Evolutionary conservation across 1,140 invertebrate genomes (phyloP).

Genomic region (Plectus sambesii): DNA sequence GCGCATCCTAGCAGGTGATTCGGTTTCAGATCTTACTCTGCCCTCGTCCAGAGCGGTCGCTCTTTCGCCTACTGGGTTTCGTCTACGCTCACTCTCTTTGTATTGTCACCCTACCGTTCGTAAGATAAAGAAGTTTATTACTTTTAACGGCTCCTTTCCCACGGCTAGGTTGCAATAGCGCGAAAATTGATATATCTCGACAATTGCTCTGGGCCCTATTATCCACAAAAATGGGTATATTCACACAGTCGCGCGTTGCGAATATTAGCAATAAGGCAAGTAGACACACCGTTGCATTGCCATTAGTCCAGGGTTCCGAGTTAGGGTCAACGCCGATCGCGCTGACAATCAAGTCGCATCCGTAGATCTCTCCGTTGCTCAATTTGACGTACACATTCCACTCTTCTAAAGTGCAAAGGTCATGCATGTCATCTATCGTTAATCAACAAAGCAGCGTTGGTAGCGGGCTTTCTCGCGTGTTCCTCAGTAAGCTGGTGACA

Average conservation of each 20-base stretch:
- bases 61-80: no score
- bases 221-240: slow-evolving; percentile 47
- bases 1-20: slow-evolving; percentile 28
- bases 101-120: no score
- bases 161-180: no score
- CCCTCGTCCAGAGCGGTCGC: no score
- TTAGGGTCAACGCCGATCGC: slow-evolving; percentile 80
- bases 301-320: slow-evolving; percentile 28
- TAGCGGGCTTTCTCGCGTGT: no score
- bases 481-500: no score
- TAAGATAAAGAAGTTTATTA: not conserved
- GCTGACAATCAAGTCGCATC: slow-evolving; percentile 83
- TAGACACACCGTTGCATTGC: slow-evolving; percentile 14
- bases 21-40: no score
- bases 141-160: slow-evolving; percentile 15
- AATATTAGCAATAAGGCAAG: slow-evolving; percentile 2
- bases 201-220: not conserved
- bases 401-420: no score
- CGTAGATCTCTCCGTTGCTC: slow-evolving; percentile 61
- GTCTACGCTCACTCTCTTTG: no score
- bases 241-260: not conserved
- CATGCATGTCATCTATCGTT: no score
- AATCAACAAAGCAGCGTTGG: no score
- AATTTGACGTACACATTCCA: slow-evolving; percentile 65
- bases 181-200: no score